Conservation (phyloP, 2,113 vertebrate genomes). For the Bettongia penicillata region DNA sequence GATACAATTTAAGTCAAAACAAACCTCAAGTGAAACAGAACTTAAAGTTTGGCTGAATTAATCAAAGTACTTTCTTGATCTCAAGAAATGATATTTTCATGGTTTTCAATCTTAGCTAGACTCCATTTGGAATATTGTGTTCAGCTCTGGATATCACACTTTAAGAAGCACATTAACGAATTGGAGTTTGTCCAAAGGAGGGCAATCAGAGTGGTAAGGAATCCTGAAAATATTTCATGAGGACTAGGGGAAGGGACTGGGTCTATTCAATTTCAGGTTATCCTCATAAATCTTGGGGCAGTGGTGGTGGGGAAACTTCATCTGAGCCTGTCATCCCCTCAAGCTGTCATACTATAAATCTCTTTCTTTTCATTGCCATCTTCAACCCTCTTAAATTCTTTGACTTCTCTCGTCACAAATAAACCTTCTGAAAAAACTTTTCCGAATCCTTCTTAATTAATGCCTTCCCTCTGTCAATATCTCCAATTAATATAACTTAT, state of each 20-base stretch:
- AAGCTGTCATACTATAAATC: background rate
- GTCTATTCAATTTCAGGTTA: background rate
- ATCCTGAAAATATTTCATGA: background rate
- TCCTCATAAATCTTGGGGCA: background rate
- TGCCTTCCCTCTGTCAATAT: background rate
- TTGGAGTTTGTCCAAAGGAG: background rate
- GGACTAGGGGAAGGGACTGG: background rate
- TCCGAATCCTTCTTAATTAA: background rate
- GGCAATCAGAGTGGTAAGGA: background rate
- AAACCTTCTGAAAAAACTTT: background rate
- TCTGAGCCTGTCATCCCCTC: background rate
- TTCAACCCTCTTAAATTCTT: background rate
- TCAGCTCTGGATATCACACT: background rate
- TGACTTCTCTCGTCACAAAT: background rate
- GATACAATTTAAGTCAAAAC: background rate
- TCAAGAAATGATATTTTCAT: background rate
- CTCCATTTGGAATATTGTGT: background rate
- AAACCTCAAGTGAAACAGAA: background rate
- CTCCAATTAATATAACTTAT: background rate
- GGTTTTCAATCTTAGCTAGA: background rate
- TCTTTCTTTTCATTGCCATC: background rate
- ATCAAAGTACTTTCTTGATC: background rate
- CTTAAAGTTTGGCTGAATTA: background rate
- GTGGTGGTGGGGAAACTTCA: background rate
- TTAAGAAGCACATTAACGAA: background rate